Conservation (phyloP, 2,797 vertebrate genomes). For the Salarias fasciatus region DNA sequence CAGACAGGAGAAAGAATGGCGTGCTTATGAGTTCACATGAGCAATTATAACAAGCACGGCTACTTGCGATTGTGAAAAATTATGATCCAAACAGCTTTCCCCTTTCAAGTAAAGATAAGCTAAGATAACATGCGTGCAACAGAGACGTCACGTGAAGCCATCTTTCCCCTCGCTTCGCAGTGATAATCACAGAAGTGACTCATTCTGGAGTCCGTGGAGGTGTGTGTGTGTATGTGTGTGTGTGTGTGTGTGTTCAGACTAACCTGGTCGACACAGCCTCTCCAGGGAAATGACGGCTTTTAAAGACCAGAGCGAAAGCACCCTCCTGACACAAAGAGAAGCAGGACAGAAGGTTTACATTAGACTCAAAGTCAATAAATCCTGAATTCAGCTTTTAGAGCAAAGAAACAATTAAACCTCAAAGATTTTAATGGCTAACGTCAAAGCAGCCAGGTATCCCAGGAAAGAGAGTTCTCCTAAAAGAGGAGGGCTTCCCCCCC, state of each 20-base stretch:
- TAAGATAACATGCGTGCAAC: slow-evolving; percentile 18
- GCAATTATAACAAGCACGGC: neutral
- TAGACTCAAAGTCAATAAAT: slow-evolving; percentile 9
- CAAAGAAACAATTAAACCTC: neutral
- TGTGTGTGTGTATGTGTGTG: slow-evolving; percentile 24
- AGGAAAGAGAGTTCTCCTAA: slow-evolving; percentile 11
- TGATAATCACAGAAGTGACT: slow-evolving; percentile 36
- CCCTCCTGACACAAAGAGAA: slow-evolving; percentile 86
- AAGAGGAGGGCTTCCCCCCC: slow-evolving; percentile 32
- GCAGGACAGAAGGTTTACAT: slow-evolving; percentile 29
- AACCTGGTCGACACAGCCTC: slow-evolving; percentile 95
- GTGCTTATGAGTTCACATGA: neutral
- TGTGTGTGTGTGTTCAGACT: slow-evolving; percentile 46
- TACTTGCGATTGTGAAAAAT: neutral
- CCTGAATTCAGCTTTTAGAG: neutral
- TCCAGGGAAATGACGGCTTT: slow-evolving; percentile 92
- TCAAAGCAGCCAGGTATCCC: neutral
- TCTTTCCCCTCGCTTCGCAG: slow-evolving; percentile 42
- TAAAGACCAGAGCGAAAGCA: slow-evolving; percentile 94
- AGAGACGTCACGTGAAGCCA: slow-evolving; percentile 22
- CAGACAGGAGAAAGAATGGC: neutral
- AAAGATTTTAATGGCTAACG: neutral
- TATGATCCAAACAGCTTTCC: neutral
- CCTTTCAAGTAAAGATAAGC: neutral
- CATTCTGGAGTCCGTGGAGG: slow-evolving; percentile 35